Percentiles rank a stretch among this genome's conserved stretches.
phyloP scores from a whole-genome alignment of 2,113 vertebrate genomes.

The Tetrao urogallus region DNA sequence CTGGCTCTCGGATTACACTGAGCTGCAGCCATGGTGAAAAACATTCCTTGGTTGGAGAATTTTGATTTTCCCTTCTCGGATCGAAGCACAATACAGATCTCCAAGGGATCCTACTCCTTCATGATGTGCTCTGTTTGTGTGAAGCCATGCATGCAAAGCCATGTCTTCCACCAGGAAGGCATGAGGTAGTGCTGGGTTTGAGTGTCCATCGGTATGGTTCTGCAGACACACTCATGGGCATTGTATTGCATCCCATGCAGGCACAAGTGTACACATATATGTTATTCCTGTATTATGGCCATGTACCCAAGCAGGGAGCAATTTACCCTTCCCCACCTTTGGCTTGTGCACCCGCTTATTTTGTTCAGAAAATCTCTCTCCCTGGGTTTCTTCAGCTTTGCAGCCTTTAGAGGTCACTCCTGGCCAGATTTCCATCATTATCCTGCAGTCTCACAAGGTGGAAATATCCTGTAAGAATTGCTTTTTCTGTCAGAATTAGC shows the following conservation, averaged over 20 bases:
- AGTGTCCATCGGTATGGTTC: fast-evolving
- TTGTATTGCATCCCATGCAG: fast-evolving
- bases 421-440: conserved; percentile 48
- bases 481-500: not conserved
- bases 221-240: not conserved
- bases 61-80: not conserved
- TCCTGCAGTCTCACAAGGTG: not conserved
- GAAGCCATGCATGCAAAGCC: not conserved
- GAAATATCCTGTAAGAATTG: not conserved
- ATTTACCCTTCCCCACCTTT: fast-evolving
- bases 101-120: not conserved
- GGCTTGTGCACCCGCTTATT: fast-evolving
- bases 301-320: fast-evolving
- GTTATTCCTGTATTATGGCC: fast-evolving
- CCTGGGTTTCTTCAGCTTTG: conserved; percentile 1
- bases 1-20: not conserved
- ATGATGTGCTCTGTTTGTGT: fast-evolving
- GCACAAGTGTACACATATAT: fast-evolving
- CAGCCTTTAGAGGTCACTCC: conserved; percentile 70
- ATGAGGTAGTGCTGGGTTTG: not conserved
- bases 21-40: not conserved
- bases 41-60: not conserved
- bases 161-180: not conserved
- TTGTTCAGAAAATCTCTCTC: conserved; percentile 2
- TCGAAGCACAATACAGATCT: fast-evolving